Evolutionary conservation across 1,140 invertebrate species (phyloP), one percentile per base, ranked within the genome.

Genomic region (Harpegnathos saltator): DNA sequence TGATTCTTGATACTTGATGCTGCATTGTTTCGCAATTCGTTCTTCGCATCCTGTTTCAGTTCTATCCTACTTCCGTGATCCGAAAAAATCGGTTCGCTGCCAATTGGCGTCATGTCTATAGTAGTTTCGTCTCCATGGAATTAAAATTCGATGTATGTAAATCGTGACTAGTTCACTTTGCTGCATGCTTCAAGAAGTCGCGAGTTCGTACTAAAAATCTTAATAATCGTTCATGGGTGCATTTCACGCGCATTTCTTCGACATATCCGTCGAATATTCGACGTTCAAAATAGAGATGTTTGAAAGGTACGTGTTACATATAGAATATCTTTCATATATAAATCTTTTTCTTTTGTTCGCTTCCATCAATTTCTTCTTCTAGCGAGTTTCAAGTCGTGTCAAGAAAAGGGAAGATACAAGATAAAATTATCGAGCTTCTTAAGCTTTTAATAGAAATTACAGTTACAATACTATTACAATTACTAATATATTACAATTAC

Each of bases 391-490:
- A 12, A 73, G 1, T 26, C 3, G n/a, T 24, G 17, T n/a, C 3
- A 65, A 65, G 1, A 0, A 14, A 65, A 33, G 50, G 9, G 24
- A 58, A 11, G 50, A 22, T 50, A 65, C 19, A n/a, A n/a, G 19
- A 11, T 44, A 9, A 44, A 26, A 63, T 65, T 4, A 7, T 65
- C 7, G 3, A 12, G 19, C 50, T 48, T 22, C n/a, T 12, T 33
- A 26, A 52, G 29, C 19, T 26, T 80, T 58, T 58, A 78, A 78
- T 80, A n/a, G 69, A 69, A 80, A 80, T 19, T 54, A 48, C 3
- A 24, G 15, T 63, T 84, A 66, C 74, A 82, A 73, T 86, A 44
- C 38, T 56, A 80, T 66, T 58, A 9, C n/a, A n/a, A n/a, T n/a
- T n/a, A n/a, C n/a, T n/a, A n/a, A n/a, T n/a, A 26, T 52, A 69